Conservation (phyloP, 1,140 invertebrate genomes). For the Paralvinella palmiformis region DNA sequence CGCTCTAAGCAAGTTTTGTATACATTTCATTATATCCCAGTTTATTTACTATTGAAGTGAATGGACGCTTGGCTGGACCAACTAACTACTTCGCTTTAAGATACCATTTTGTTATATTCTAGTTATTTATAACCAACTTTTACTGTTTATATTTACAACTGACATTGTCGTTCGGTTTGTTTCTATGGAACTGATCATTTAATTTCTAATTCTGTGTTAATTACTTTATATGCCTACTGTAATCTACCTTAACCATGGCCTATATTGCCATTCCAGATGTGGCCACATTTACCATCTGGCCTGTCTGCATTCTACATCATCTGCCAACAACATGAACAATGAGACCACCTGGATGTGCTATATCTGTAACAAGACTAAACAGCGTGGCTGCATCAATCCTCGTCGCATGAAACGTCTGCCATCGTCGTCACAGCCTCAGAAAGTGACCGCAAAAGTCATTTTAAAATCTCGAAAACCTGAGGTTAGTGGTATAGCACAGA, state of each 20-base stretch:
- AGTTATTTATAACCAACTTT: too few relatives aligned
- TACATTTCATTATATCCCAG: too few relatives aligned
- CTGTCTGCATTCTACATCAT: conserved; percentile 40
- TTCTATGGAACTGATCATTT: not conserved
- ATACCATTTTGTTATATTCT: too few relatives aligned
- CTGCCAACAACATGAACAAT: conserved; percentile 36
- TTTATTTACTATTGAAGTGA: too few relatives aligned
- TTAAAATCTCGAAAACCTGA: not conserved
- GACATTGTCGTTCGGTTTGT: not conserved
- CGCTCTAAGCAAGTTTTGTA: too few relatives aligned
- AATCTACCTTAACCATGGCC: too few relatives aligned
- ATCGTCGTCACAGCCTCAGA: not conserved
- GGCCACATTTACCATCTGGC: conserved; percentile 44
- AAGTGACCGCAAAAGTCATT: not conserved
- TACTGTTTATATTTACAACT: not conserved
- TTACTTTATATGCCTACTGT: too few relatives aligned
- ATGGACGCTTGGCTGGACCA: too few relatives aligned
- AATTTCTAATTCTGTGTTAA: not conserved
- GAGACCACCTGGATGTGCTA: conserved; percentile 43
- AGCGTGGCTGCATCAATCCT: not conserved
- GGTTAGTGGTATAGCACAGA: not conserved
- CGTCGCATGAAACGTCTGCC: not conserved
- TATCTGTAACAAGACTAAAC: conserved; percentile 33
- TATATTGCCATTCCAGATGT: conserved; percentile 31
- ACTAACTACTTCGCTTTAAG: too few relatives aligned